Evolutionary conservation across 2,113 vertebrate species (phyloP), one percentile per base, ranked within the genome.

Genomic region (Mormoops blainvillei): DNA sequence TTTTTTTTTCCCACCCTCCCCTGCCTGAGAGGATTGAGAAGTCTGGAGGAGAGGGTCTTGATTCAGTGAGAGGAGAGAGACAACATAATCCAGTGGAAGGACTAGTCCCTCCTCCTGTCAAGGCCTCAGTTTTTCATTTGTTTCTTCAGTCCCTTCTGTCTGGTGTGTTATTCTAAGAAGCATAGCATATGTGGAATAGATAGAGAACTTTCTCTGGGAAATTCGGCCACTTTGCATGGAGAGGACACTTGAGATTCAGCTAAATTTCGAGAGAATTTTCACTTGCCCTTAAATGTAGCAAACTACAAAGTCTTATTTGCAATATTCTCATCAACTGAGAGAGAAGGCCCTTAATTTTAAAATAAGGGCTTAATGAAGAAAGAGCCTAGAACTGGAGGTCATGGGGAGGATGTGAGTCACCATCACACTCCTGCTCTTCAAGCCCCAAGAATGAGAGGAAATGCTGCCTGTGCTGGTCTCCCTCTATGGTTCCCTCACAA

Each of bases 401-500:
- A 18, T 0, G 4, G 26, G 18, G 16, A 63, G 12, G 14, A 7
- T 15, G 13, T 45, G 24, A 12, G 13, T 56, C n/a, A 20, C 24
- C 4, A 1, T 16, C 22, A 67, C 45, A 36, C 15, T 26, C 12
- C 10, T 15, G 10, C 0, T 8, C 16, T 8, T 11, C 82, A 7
- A 26, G 4, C 33, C 4, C 65, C 36, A 33, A 19, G 13, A 50
- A 3, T 0, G 12, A 87, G 73, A 71, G 76, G 87, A 93, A 92
- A 7, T 0, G 3, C 24, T 95, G 95, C 95, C 61, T 58, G 73
- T 38, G 14, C 5, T 45, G 22, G 2, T 70, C 26, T 78, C 4
- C 56, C 48, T 48, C 86, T 82, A 45, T 50, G 68, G 56, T 83
- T 96, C 87, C 90, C 63, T 92, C 73, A 73, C 93, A 36, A 86